These are phyloP conservation scores for Lepisosteus oculatus DNA, from an alignment of 2,113 vertebrate species.

Conservation along the genomic window DNA sequence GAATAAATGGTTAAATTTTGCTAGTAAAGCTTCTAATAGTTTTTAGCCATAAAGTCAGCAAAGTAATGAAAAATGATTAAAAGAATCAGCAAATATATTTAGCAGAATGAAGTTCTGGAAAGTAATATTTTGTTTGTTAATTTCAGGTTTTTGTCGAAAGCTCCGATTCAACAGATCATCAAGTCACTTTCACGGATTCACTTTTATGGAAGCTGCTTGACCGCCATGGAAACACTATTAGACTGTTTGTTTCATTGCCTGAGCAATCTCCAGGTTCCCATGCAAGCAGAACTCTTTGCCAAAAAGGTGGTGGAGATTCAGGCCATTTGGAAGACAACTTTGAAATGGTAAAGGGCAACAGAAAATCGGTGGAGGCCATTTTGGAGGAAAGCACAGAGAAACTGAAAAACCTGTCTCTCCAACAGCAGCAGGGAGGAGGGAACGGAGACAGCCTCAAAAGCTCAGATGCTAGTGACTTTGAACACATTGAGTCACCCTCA, in stretches of 20 bases:
- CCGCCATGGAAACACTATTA: constrained; percentile 95
- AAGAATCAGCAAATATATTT: no score
- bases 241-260: constrained; percentile 84
- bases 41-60: no score
- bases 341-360: constrained; percentile 74
- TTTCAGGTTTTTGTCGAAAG: constrained; percentile 92
- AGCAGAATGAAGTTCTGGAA: neutral
- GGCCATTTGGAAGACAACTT: constrained; percentile 65
- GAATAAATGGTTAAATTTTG: no score
- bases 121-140: constrained; percentile 11
- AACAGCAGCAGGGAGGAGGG: constrained; percentile 71
- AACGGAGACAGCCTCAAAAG: constrained; percentile 93
- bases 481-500: constrained; percentile 86
- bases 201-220: constrained; percentile 93
- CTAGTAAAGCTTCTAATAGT: no score
- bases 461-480: constrained; percentile 91
- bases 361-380: constrained; percentile 90
- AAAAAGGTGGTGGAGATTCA: constrained; percentile 72
- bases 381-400: constrained; percentile 96
- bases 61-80: no score
- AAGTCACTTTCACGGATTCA: constrained; percentile 84
- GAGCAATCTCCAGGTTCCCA: constrained; percentile 84
- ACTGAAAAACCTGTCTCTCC: constrained; percentile 89
- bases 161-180: constrained; percentile 82
- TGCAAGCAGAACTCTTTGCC: constrained; percentile 73